A percentile compares a stretch with the other conserved stretches of the same genome.
phyloP scores from a whole-genome alignment of 1,140 invertebrate genomes.

The Heliconius melpomene region DNA sequence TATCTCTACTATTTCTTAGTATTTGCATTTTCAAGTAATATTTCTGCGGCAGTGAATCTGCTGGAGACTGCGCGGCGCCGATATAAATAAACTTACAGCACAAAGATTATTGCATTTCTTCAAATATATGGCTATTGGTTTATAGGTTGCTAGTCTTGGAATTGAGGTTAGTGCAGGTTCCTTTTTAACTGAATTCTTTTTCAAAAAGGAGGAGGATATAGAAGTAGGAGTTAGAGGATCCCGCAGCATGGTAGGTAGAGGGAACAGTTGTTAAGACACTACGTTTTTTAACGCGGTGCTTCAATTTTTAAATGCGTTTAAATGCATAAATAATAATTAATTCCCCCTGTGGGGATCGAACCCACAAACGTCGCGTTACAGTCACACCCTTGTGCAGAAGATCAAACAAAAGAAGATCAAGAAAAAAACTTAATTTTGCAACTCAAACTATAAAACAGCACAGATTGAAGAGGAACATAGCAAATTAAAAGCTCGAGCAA shows the following conservation, averaged over 20 bases:
- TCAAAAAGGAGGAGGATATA: no score
- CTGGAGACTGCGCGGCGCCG: constrained; percentile 30
- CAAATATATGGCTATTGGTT: background rate
- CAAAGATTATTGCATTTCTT: constrained; percentile 19
- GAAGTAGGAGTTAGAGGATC: no score
- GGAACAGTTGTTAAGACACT: no score
- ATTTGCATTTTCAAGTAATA: constrained; percentile 39
- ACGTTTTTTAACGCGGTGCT: no score
- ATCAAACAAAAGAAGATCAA: no score
- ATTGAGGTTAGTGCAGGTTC: background rate
- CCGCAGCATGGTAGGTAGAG: no score
- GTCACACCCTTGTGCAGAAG: no score
- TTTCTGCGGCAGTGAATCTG: constrained; percentile 30
- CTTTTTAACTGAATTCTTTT: background rate
- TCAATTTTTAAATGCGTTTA: no score
- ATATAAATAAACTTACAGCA: constrained; percentile 30
- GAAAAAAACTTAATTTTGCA: background rate
- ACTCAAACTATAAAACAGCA: background rate
- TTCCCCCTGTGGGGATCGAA: no score
- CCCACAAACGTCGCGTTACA: no score
- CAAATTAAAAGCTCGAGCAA: constrained; percentile 1
- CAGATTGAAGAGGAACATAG: background rate
- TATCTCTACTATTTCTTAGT: constrained; percentile 36
- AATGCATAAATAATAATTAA: no score
- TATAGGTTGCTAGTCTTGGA: background rate